Percentiles rank a stretch among this genome's conserved stretches.
phyloP scores from a whole-genome alignment of 2,888 invertebrate genomes.

The Ornithoptera priamus region DNA sequence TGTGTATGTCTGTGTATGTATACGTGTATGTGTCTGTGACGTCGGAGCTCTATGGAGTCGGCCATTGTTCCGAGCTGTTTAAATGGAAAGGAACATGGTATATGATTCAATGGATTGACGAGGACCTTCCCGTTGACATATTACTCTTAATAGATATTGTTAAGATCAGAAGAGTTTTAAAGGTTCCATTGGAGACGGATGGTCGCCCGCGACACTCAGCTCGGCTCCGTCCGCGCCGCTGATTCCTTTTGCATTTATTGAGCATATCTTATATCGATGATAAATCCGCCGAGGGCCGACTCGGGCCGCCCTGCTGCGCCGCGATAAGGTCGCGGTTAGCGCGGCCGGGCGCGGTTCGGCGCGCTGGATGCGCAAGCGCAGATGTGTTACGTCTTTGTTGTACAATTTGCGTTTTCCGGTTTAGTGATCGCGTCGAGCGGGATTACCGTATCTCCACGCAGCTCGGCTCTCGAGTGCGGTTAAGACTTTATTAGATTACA shows the following conservation, averaged over 20 bases:
- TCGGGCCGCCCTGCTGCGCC: conserved; percentile 38
- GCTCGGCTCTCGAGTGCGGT: conserved; percentile 38
- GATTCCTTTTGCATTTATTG: conserved; percentile 72
- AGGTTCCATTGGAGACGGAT: conserved; percentile 23
- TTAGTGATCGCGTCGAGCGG: conserved; percentile 70
- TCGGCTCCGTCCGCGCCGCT: conserved; percentile 62
- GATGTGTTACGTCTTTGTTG: conserved; percentile 78
- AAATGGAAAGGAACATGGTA: too few relatives aligned
- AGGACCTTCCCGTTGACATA: too few relatives aligned
- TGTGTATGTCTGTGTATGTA: too few relatives aligned
- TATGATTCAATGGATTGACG: too few relatives aligned
- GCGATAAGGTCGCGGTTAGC: conserved; percentile 42
- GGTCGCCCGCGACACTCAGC: conserved; percentile 59
- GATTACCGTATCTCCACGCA: conserved; percentile 47
- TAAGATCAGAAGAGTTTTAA: too few relatives aligned
- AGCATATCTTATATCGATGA: conserved; percentile 75
- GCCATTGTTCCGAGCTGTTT: too few relatives aligned
- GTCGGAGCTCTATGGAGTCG: too few relatives aligned
- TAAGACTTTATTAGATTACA: conserved; percentile 53
- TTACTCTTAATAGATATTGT: too few relatives aligned
- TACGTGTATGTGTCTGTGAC: too few relatives aligned
- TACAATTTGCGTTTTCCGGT: conserved; percentile 78
- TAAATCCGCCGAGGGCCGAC: conserved; percentile 54
- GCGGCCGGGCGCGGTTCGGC: conserved; percentile 28
- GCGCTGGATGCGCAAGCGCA: conserved; percentile 58